A percentile compares a stretch with the other conserved stretches of the same genome.
Evolutionary conservation across 2,797 vertebrate species (phyloP).

Genomic region (Poecilia wingei): DNA sequence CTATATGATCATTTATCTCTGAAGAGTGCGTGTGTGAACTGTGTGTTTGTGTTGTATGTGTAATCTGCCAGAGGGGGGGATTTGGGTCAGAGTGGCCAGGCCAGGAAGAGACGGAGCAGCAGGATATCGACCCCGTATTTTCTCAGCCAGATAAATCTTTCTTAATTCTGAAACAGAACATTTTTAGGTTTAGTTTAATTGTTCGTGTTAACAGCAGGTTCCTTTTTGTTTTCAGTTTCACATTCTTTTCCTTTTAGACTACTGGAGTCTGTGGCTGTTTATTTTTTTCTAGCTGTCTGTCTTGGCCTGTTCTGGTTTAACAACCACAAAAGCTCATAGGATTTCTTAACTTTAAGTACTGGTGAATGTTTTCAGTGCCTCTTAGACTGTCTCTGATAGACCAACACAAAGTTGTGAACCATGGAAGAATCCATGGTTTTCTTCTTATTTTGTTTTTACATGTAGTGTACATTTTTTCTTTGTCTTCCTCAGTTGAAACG

Average conservation of each 20-base stretch:
- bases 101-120: constrained; percentile 27
- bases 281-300: not conserved
- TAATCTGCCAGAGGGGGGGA: constrained; percentile 65
- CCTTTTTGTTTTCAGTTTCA: not conserved
- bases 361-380: not conserved
- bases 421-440: not conserved
- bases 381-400: not conserved
- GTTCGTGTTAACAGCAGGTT: not conserved
- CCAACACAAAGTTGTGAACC: not conserved
- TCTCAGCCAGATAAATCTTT: constrained; percentile 3
- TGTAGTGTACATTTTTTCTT: not conserved
- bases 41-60: constrained; percentile 17
- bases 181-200: not conserved
- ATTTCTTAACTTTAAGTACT: not conserved
- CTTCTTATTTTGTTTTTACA: not conserved
- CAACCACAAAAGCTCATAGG: not conserved
- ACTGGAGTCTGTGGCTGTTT: not conserved
- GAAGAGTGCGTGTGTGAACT: constrained; percentile 5
- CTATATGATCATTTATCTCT: constrained; percentile 24
- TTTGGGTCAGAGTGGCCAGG: constrained; percentile 66
- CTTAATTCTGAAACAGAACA: not conserved
- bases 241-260: not conserved
- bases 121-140: constrained; percentile 38
- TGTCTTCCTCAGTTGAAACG: not conserved
- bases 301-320: not conserved